These are phyloP conservation scores for Diachasmimorpha longicaudata DNA, from an alignment of 1,140 invertebrate genomes.

Conservation along the genomic window DNA sequence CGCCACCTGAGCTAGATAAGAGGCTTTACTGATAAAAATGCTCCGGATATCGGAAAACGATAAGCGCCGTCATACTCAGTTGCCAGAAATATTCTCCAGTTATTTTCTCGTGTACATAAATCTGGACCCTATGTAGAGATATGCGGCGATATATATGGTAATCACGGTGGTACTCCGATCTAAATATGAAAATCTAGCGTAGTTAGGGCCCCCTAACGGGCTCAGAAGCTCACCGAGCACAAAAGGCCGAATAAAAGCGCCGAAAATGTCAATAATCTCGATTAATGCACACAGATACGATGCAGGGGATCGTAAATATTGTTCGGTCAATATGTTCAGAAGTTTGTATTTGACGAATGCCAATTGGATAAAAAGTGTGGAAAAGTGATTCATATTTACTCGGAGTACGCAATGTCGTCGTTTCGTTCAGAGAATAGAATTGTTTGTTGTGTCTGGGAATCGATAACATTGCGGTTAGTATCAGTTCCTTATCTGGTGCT, in stretches of 20 bases:
- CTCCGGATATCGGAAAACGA: constrained; percentile 30
- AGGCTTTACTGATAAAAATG: constrained; percentile 30
- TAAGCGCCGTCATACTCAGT: constrained; percentile 22
- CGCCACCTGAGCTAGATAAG: constrained; percentile 28
- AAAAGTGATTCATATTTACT: background rate
- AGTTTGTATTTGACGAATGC: background rate
- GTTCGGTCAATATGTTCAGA: background rate
- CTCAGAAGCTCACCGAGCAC: background rate
- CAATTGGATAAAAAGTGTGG: background rate
- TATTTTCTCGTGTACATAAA: constrained; percentile 26
- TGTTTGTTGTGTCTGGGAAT: too few relatives aligned
- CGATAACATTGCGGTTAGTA: too few relatives aligned
- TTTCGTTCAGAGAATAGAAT: too few relatives aligned
- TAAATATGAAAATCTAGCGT: background rate
- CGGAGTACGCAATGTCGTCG: too few relatives aligned
- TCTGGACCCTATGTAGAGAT: constrained; percentile 6
- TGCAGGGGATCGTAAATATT: background rate
- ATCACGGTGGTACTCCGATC: background rate
- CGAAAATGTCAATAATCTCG: background rate
- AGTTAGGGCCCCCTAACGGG: background rate
- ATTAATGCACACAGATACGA: background rate
- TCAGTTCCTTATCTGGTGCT: too few relatives aligned
- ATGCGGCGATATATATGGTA: constrained; percentile 3
- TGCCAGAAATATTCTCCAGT: constrained; percentile 26
- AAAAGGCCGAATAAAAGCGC: background rate